Evolutionary conservation across 1,140 invertebrate species (phyloP), one percentile per base, ranked within the genome.

Genomic region (Lerema accius): DNA sequence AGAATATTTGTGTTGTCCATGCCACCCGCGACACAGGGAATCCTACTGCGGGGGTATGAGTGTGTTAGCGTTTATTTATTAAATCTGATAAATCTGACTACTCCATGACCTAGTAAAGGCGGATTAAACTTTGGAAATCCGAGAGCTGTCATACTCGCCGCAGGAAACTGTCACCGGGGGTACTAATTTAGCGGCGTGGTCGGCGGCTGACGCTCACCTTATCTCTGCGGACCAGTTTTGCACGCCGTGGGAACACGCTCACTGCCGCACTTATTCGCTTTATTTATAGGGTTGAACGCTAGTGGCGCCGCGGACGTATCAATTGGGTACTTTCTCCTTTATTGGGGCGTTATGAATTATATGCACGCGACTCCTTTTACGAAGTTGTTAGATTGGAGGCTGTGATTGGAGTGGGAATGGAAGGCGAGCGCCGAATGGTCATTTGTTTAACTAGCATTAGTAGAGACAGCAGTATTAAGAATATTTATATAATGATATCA

Each of bases 141-240:
- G 39, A 53, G 50, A 55, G 51, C 51, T 17, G 51, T 55, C 50
- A 53, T 39, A 55, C 51, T 14, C 37, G 73, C 69, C 78, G 68
- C 84, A 85, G 83, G 83, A 86, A 87, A 75, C 78, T 87, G 86
- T 87, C 84, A 78, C 77, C 71, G 77, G 71, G 76, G 76, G 76
- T 73, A 81, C 80, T 86, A 89, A 89, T 88, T 89, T 80, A 86
- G 72, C 70, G 73, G 70, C 70, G 79, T 71, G 73, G 76, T 78
- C 1, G 7, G 9, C 3, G 4, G 77, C 75, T 73, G 72, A 74
- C 76, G 85, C 81, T 80, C 76, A 84, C 80, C 80, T 86, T 89
- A 86, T 85, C 86, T 81, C 67, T 64, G 63, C 50, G 64, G 82
- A 86, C 86, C 82, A 84, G 86, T 89, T 89, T 85, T 56, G 86